Evolutionary conservation across 2,888 invertebrate species (phyloP).

Genomic region (Agriopis leucophaearia): DNA sequence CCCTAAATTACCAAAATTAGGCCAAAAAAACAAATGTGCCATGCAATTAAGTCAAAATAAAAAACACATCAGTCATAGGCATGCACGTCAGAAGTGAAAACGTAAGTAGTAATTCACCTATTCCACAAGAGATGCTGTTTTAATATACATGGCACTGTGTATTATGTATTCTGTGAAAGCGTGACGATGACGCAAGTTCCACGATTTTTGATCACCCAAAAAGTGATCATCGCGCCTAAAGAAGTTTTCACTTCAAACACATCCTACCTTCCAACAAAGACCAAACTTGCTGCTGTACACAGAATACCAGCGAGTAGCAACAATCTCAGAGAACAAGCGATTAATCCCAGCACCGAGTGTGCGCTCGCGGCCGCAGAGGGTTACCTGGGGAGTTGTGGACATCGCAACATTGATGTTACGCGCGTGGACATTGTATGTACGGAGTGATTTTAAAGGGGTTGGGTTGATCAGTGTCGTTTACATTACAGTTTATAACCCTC

Average conservation of each 20-base stretch:
- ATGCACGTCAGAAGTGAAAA: too few species aligned
- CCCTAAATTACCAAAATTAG: too few species aligned
- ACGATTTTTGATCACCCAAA: too few species aligned
- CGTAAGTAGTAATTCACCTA: too few species aligned
- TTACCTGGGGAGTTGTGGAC: constrained; percentile 24
- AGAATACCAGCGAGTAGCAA: not conserved
- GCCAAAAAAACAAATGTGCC: too few species aligned
- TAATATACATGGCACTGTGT: too few species aligned
- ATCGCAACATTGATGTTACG: not conserved
- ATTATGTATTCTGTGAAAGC: too few species aligned
- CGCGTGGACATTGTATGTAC: not conserved
- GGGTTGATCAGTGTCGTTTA: not conserved
- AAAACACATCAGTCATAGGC: too few species aligned
- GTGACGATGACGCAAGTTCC: too few species aligned
- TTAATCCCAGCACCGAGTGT: constrained; percentile 23
- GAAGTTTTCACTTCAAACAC: too few species aligned
- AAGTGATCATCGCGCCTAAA: too few species aligned
- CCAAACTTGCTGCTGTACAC: not conserved
- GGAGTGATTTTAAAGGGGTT: constrained; percentile 8
- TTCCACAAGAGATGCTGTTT: too few species aligned
- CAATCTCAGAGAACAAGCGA: constrained; percentile 18
- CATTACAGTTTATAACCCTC: not conserved
- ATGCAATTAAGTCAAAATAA: not conserved
- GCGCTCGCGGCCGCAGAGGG: not conserved
- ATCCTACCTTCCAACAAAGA: not conserved